Base-by-base conservation (phyloP, 2,888 invertebrate species). In the Epsilonema sp. region DNA sequence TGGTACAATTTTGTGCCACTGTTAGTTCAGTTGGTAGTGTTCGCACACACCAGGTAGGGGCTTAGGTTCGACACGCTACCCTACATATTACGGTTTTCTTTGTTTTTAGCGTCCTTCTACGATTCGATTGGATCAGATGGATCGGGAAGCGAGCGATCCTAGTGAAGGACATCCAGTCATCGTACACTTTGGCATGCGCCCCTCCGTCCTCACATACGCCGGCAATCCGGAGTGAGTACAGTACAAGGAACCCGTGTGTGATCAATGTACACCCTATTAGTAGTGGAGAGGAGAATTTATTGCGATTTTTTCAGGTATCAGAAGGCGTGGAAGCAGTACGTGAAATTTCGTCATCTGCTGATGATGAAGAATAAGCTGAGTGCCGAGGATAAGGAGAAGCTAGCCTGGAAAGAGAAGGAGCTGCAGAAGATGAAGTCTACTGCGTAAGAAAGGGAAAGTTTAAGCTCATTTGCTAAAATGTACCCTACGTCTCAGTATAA, bases 361-460 rank as follows among this genome's bases (percentile, higher is more conserved):
- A 86, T 87, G 1, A 90, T 90, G 63, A 90, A 90, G 82, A 82
- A 89, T 0, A 90, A 90, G 63, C 84, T 90, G 0, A 79, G 83
- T 0, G 79, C 77, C 58, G 82, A 82, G 54, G 92, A 94, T 64
- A 82, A 87, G 49, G 75, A 83, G 45, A 86, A 83, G 63, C 67
- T 94, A 20, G 79, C 82, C 52, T 76, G 78, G 0, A 86, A 87
- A 62, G 90, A 92, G 62, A 79, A 80, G 39, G 78, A 79, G 44
- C 69, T 94, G 5, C 84, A 85, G 59, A 83, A 87, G 63, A 81
- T 92, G 77, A 73, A 89, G 45, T 82, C 84, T 0, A 85, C 86
- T 62, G 62, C 60, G 62, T 63, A 52, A 49, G 49, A n/a, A n/a
- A n/a, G n/a, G n/a, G n/a, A n/a, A n/a, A n/a, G n/a, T n/a, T n/a